These are phyloP conservation scores for Dermatophagoides farinae DNA, from an alignment of 1,140 invertebrate species.

Conservation along the genomic window DNA sequence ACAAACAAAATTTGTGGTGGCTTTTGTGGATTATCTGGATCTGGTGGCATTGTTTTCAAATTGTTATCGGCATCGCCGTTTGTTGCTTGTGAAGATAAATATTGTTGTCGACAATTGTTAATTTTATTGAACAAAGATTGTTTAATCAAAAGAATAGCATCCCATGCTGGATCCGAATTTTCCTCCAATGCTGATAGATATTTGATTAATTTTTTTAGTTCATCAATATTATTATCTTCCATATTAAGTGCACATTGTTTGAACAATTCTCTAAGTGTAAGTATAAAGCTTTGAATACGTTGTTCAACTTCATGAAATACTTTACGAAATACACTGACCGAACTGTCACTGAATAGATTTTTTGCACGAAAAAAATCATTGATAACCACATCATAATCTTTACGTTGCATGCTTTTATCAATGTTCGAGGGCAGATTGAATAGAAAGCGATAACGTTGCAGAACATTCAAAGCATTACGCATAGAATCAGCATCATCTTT, in stretches of 20 bases:
- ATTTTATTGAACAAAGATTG: constrained; percentile 46
- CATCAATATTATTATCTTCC: constrained; percentile 20
- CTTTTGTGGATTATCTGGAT: constrained; percentile 13
- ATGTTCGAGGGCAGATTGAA: constrained; percentile 87
- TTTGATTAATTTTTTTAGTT: constrained; percentile 24
- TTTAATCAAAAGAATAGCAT: constrained; percentile 55
- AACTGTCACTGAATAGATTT: constrained; percentile 83
- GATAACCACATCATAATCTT: constrained; percentile 89
- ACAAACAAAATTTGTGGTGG: constrained; percentile 40
- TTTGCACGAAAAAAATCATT: constrained; percentile 92
- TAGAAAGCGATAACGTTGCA: constrained; percentile 72
- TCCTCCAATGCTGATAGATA: constrained; percentile 41
- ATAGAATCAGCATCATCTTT: constrained; percentile 89
- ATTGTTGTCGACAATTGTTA: constrained; percentile 35
- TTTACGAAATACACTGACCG: constrained; percentile 48
- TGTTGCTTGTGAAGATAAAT: constrained; percentile 24
- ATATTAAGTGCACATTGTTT: constrained; percentile 2
- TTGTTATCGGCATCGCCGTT: neutral
- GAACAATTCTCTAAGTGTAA: constrained; percentile 56
- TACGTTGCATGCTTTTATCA: constrained; percentile 73
- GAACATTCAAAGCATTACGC: constrained; percentile 71
- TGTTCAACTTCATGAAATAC: constrained; percentile 75
- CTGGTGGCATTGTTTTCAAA: neutral
- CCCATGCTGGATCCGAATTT: constrained; percentile 74
- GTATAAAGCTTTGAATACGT: constrained; percentile 56